phyloP scores from a whole-genome alignment of 2,113 vertebrate species.

The Maccullochella peelii region DNA sequence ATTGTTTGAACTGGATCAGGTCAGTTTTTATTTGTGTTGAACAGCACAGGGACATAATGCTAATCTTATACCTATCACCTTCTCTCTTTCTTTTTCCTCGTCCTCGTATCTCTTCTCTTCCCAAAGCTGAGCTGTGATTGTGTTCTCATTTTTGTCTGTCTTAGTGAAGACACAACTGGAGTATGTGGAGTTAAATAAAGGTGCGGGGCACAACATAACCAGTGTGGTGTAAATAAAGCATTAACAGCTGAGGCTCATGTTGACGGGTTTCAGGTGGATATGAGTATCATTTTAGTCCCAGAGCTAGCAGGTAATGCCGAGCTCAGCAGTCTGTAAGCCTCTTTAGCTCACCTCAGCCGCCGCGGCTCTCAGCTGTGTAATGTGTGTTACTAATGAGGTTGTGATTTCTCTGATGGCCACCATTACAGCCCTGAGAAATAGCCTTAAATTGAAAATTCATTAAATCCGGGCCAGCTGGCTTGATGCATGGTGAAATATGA shows the following conservation, averaged over 20 bases:
- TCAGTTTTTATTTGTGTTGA: no score
- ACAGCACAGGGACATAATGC: no score
- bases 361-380: slow-evolving; percentile 41
- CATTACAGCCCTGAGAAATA: slow-evolving; percentile 54
- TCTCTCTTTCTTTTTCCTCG: no score
- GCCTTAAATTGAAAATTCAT: slow-evolving; percentile 56
- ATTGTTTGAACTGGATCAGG: no score
- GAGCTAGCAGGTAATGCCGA: background rate
- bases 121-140: no score
- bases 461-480: slow-evolving; percentile 36
- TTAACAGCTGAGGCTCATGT: background rate
- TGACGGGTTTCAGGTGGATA: background rate
- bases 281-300: background rate
- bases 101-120: no score
- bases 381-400: slow-evolving; percentile 40
- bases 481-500: slow-evolving; percentile 34
- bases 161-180: no score
- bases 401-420: slow-evolving; percentile 59
- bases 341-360: slow-evolving; percentile 12
- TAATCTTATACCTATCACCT: no score
- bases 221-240: background rate
- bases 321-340: slow-evolving; percentile 22
- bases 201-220: background rate
- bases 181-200: slow-evolving; percentile 5
- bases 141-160: no score